Base-by-base conservation (phyloP, 37 sponge, comb jelly and placozoan genomes). In the Geodia barretti region DNA sequence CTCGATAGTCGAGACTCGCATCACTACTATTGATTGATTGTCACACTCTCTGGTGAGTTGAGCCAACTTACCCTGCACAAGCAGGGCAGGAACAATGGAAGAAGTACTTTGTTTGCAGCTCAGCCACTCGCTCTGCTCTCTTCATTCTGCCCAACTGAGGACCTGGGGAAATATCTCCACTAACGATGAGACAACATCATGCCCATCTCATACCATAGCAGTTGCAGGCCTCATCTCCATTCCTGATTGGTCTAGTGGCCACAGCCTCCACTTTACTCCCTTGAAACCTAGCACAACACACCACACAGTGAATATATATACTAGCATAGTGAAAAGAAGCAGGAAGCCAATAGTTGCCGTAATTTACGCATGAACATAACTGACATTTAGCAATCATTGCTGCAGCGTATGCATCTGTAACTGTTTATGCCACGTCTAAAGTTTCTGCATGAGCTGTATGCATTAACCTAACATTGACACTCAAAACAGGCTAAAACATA, bases 21-120 rank as follows among this genome's bases (percentile, higher is more conserved):
- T 41, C 26, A 1, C 37, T 41, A 21, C 79, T 68, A 32, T 24
- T 17, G 30, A 7, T 17, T 47, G 14, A 47, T 47, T 14, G 14
- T 17, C 14, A 47, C 14, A 47, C 54, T 47, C 14, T 14, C 14
- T 17, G n/a, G n/a, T n/a, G n/a, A n/a, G n/a, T n/a, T n/a, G n/a
- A 47, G 7, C 7, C 14, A 47, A 70, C 74, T 38, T 41, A 83
- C 83, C 68, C 47, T 41, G 40, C n/a, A 54, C 90, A 89, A 2
- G 90, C 86, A 23, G 38, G 32, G 72, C 90, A 89, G 34, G 17
- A 21, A 62, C 90, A 89, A 42, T 84, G 75, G 63, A 89, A 89
- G 69, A 70, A 89, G 70, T 79, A 89, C 64, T 85, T 67, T 40
- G 59, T 60, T 28, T 58, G 59, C 70, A 88, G 64, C 59, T 59